Conservation (phyloP, 2,888 invertebrate genomes). For the Drosophila subquinaria region DNA sequence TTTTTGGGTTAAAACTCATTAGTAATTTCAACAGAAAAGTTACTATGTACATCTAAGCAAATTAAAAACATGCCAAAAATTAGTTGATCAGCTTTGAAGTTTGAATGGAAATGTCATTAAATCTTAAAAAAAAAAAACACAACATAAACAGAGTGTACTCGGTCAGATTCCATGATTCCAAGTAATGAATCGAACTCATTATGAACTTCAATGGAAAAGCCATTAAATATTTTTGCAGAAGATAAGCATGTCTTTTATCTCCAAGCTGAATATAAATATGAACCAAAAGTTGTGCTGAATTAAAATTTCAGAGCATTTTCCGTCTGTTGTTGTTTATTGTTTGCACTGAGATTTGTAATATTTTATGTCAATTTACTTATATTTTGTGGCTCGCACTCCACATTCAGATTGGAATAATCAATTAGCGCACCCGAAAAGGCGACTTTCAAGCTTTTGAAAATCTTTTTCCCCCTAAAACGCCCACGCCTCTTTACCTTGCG, state of each 20-base stretch:
- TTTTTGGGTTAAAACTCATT: neutral
- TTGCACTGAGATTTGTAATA: constrained; percentile 21
- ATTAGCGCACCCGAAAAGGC: constrained; percentile 55
- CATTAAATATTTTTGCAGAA: constrained; percentile 7
- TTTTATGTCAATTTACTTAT: constrained; percentile 20
- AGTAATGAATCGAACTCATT: constrained; percentile 4
- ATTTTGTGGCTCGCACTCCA: constrained; percentile 5
- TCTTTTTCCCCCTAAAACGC: constrained; percentile 35
- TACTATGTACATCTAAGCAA: neutral
- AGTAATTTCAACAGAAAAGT: neutral
- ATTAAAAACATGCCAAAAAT: neutral
- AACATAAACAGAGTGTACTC: neutral
- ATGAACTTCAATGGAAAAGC: constrained; percentile 9
- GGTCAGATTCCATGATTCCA: neutral
- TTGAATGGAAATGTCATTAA: neutral
- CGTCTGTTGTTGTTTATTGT: constrained; percentile 17
- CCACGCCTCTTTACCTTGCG: constrained; percentile 13
- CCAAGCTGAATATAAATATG: neutral
- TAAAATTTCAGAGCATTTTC: constrained; percentile 8
- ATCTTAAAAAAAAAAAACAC: neutral
- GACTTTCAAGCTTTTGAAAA: constrained; percentile 36
- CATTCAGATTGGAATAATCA: constrained; percentile 54
- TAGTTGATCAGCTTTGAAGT: neutral
- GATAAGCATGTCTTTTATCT: constrained; percentile 6
- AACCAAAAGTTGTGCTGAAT: neutral